phyloP scores from a whole-genome alignment of 2,797 vertebrate species.

The Pangasius mekongensis region DNA sequence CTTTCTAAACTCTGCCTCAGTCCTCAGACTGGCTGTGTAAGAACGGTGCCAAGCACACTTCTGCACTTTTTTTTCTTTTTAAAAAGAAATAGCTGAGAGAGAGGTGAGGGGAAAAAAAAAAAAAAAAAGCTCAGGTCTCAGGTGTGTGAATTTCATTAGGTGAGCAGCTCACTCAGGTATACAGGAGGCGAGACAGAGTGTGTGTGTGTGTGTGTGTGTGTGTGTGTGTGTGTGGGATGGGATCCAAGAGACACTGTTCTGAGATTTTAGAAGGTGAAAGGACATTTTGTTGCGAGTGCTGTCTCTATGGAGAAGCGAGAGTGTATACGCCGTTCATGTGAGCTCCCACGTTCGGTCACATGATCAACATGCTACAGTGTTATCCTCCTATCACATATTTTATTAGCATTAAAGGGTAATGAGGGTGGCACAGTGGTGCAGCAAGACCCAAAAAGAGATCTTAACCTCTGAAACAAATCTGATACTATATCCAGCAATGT shows the following conservation, averaged over 20 bases:
- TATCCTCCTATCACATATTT: not conserved
- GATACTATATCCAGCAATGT: not conserved
- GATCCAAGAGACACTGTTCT: constrained; percentile 6
- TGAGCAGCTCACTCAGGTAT: constrained; percentile 5
- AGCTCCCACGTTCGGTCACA: not conserved
- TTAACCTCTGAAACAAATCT: not conserved
- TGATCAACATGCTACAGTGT: not conserved
- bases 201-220: constrained; percentile 5
- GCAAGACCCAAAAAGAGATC: not conserved
- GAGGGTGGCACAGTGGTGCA: not conserved
- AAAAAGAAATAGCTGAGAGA: constrained; percentile 13
- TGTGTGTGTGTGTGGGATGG: not conserved
- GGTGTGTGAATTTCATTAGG: constrained; percentile 15
- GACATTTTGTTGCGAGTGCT: not conserved
- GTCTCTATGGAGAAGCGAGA: not conserved
- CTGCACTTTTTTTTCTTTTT: not conserved
- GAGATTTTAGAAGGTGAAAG: not conserved
- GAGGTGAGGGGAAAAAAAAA: not conserved
- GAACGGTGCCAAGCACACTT: constrained; percentile 9
- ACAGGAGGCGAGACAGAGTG: not conserved
- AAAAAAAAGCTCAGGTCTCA: not conserved
- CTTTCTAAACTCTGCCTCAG: constrained; percentile 30
- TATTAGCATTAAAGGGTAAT: not conserved
- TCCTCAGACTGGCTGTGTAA: not conserved
- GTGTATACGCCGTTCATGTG: not conserved